Conservation (phyloP, 1,140 invertebrate genomes). For the Sminthurinus signatus region DNA sequence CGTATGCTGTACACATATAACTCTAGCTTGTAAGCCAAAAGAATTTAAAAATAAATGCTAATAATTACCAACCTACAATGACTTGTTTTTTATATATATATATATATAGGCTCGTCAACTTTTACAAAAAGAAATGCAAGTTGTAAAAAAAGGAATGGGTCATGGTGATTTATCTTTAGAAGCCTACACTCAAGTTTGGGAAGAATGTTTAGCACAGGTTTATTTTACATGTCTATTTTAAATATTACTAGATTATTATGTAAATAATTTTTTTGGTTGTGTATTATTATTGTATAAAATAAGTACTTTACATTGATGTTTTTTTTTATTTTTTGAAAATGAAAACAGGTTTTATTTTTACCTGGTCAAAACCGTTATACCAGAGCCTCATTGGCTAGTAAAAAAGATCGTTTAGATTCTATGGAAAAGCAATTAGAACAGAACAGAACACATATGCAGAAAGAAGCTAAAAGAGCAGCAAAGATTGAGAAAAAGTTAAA, state of each 20-base stretch:
- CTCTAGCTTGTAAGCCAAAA: too few species aligned
- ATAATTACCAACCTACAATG: too few species aligned
- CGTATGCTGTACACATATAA: too few species aligned
- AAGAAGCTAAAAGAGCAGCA: conserved; percentile 88
- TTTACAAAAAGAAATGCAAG: conserved; percentile 74
- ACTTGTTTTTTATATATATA: too few species aligned
- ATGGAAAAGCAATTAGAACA: conserved; percentile 85
- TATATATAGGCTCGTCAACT: conserved; percentile 20
- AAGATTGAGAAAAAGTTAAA: conserved; percentile 98
- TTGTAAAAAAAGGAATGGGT: conserved; percentile 87
- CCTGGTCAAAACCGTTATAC: conserved; percentile 87
- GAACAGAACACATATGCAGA: conserved; percentile 89
- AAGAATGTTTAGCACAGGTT: conserved; percentile 79
- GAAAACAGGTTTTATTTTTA: conserved; percentile 67
- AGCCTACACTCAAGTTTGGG: conserved; percentile 91
- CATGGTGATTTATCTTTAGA: conserved; percentile 89
- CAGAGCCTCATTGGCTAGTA: conserved; percentile 85
- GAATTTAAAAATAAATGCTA: too few species aligned
- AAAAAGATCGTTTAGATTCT: conserved; percentile 91
- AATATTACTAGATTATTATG: too few species aligned
- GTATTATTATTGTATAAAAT: conserved; percentile 8
- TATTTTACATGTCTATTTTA: too few species aligned
- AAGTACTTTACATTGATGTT: neutral
- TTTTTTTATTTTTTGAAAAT: too few species aligned
- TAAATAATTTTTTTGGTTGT: too few species aligned